Conservation (phyloP, 2,888 invertebrate genomes). For the Formica aserva region DNA sequence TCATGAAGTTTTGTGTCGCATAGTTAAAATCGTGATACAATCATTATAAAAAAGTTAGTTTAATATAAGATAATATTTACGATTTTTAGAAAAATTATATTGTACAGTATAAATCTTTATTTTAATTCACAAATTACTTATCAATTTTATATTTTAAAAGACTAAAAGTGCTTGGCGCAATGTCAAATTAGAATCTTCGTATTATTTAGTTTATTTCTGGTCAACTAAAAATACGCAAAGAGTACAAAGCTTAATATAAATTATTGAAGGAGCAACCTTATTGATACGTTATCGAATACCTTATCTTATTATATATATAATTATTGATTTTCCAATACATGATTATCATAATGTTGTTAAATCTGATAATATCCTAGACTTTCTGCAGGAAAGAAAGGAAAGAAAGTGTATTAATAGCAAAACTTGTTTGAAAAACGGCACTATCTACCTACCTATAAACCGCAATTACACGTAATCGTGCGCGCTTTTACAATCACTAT, state of each 20-base stretch:
- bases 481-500: background rate
- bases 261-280: background rate
- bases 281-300: no score
- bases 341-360: background rate
- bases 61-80: no score
- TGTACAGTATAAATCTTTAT: no score
- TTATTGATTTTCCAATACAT: background rate
- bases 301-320: no score
- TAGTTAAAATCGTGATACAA: background rate
- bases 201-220: background rate
- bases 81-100: no score
- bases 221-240: background rate
- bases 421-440: constrained; percentile 4
- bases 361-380: background rate
- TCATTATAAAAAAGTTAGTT: no score
- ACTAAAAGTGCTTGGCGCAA: no score
- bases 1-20: no score
- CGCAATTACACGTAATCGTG: constrained; percentile 9
- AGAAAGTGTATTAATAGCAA: constrained; percentile 7
- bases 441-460: constrained; percentile 5
- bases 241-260: background rate
- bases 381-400: background rate
- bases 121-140: no score
- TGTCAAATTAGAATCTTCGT: background rate
- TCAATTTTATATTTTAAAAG: no score